A percentile compares a stretch with the other conserved stretches of the same genome.
Evolutionary conservation across 2,888 invertebrate species (phyloP).

Genomic region (Drosophila quasianomalipes): DNA sequence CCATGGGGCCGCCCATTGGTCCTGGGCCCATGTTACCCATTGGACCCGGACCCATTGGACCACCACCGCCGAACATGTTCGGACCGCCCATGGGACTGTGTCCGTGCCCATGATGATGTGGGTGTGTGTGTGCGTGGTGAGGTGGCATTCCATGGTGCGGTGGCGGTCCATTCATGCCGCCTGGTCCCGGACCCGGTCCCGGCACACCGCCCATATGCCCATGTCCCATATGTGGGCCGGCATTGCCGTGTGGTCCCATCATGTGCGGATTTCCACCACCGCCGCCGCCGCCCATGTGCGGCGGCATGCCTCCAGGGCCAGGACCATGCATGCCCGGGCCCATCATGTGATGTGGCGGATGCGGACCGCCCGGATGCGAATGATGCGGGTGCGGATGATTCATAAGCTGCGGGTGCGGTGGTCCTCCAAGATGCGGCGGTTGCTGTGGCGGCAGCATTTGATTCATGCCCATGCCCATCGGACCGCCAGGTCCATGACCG

Average conservation of each 20-base stretch:
- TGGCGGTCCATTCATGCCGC: slow-evolving; percentile 81
- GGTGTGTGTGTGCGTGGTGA: slow-evolving; percentile 66
- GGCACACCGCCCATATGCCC: slow-evolving; percentile 82
- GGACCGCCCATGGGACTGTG: slow-evolving; percentile 76
- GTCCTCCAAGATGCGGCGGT: slow-evolving; percentile 78
- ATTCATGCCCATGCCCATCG: slow-evolving; percentile 85
- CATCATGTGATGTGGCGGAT: slow-evolving; percentile 82
- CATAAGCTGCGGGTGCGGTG: slow-evolving; percentile 82
- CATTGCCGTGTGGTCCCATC: slow-evolving; percentile 78
- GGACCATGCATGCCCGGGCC: slow-evolving; percentile 75
- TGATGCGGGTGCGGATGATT: slow-evolving; percentile 79
- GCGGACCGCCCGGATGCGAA: slow-evolving; percentile 77
- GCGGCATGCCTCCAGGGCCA: slow-evolving; percentile 75
- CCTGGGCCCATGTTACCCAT: slow-evolving; percentile 78
- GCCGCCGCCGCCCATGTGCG: slow-evolving; percentile 74
- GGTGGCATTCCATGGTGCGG: slow-evolving; percentile 73
- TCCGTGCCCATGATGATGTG: slow-evolving; percentile 63
- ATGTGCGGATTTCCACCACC: slow-evolving; percentile 69
- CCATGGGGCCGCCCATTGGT: slow-evolving; percentile 79
- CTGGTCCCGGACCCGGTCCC: slow-evolving; percentile 77
- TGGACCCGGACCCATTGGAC: slow-evolving; percentile 80
- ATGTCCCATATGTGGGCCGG: slow-evolving; percentile 78
- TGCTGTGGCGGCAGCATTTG: slow-evolving; percentile 83
- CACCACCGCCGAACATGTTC: slow-evolving; percentile 77
- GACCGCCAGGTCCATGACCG: slow-evolving; percentile 75